A percentile compares a stretch with the other conserved stretches of the same genome.
phyloP scores from a whole-genome alignment of 2,888 invertebrate species.

The Dynastes maya region DNA sequence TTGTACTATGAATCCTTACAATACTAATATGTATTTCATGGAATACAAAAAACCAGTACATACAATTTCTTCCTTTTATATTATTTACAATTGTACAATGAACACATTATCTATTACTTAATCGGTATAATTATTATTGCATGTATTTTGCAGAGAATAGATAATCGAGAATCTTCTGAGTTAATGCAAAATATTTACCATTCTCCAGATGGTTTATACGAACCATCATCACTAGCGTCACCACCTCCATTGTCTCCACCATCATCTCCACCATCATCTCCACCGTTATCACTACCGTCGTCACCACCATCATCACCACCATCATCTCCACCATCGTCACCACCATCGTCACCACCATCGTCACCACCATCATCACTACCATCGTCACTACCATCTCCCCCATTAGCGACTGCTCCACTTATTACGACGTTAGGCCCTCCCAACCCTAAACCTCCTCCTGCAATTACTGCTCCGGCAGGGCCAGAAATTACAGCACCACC shows the following conservation, averaged over 20 bases:
- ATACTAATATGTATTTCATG: too few species aligned
- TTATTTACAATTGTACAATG: too few species aligned
- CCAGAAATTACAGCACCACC: slow-evolving; percentile 53
- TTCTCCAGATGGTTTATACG: slow-evolving; percentile 23
- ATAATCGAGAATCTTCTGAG: not conserved
- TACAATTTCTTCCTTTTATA: too few species aligned
- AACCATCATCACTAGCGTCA: slow-evolving; percentile 15
- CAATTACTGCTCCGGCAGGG: slow-evolving; percentile 51
- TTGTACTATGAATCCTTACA: too few species aligned
- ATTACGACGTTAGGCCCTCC: slow-evolving; percentile 26
- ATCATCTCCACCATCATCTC: not conserved
- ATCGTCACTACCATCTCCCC: slow-evolving; percentile 4
- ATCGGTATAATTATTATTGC: too few species aligned
- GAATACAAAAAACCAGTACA: too few species aligned
- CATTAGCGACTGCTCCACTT: not conserved
- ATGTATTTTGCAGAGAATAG: not conserved
- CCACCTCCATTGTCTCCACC: not conserved
- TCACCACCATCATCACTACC: slow-evolving; percentile 17
- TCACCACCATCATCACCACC: not conserved
- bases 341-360: slow-evolving; percentile 14
- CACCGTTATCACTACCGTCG: not conserved
- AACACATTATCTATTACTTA: too few species aligned
- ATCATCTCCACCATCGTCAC: slow-evolving; percentile 26
- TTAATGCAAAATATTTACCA: slow-evolving; percentile 11
- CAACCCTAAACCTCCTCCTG: slow-evolving; percentile 37